Conservation (phyloP, 2,113 vertebrate species). For the Choloepus hoffmanni region DNA sequence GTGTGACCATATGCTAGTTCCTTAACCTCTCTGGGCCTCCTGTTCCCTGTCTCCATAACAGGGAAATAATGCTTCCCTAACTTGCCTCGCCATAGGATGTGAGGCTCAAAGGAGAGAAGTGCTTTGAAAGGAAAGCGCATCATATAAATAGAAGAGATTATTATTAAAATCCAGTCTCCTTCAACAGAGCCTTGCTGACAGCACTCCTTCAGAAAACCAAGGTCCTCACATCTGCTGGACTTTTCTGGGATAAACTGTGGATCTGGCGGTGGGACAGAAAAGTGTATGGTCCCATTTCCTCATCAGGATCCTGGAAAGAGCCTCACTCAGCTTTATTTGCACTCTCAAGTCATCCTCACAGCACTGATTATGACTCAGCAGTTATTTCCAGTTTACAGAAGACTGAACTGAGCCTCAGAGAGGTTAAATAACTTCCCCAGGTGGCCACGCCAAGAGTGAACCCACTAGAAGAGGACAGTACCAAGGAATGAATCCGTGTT, state of each 20-base stretch:
- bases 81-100: constrained; percentile 26
- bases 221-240: neutral
- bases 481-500: neutral
- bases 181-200: neutral
- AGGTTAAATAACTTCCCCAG: neutral
- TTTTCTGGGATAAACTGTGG: neutral
- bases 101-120: constrained; percentile 55
- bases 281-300: neutral
- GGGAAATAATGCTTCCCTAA: constrained; percentile 27
- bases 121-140: constrained; percentile 56
- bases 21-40: constrained; percentile 53
- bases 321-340: neutral
- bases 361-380: neutral
- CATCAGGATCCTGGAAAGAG: neutral
- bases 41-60: neutral
- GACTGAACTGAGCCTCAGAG: neutral
- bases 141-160: constrained; percentile 54
- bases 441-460: neutral
- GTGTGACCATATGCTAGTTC: constrained; percentile 17
- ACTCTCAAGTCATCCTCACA: neutral
- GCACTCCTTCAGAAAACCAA: constrained; percentile 13
- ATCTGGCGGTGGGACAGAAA: neutral
- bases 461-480: neutral
- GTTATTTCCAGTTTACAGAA: neutral
- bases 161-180: constrained; percentile 29